A percentile compares a stretch with the other conserved stretches of the same genome.
phyloP scores from a whole-genome alignment of 1,140 invertebrate genomes.

The Ruditapes philippinarum region DNA sequence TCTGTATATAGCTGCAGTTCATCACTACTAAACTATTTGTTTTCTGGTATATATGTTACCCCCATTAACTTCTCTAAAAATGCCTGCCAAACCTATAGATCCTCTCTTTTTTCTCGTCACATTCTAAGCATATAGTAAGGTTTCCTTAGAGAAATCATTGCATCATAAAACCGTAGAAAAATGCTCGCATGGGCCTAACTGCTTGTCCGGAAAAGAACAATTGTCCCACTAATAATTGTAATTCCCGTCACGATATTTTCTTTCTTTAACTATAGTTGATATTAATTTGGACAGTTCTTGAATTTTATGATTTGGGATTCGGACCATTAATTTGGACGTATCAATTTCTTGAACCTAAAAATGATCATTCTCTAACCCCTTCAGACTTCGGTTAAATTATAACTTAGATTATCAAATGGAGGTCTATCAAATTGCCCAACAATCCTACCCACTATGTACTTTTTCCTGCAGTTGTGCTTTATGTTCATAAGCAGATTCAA shows the following conservation, averaged over 20 bases:
- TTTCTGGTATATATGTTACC: background rate
- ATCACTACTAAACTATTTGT: too few relatives aligned
- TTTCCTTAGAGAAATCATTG: too few relatives aligned
- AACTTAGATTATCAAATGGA: too few relatives aligned
- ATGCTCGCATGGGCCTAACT: background rate
- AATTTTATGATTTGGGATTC: slow-evolving; percentile 27
- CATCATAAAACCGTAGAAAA: background rate
- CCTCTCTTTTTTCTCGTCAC: background rate
- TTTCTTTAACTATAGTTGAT: background rate
- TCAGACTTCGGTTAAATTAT: too few relatives aligned
- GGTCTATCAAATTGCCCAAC: too few relatives aligned
- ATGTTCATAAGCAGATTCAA: too few relatives aligned
- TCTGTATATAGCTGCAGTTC: background rate
- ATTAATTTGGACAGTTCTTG: background rate
- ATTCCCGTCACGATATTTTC: background rate
- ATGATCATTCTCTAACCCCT: too few relatives aligned
- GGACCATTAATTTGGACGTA: too few relatives aligned
- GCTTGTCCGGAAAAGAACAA: background rate
- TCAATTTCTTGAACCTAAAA: too few relatives aligned
- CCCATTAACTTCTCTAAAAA: too few relatives aligned
- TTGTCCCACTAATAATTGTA: slow-evolving; percentile 3
- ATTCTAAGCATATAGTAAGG: background rate
- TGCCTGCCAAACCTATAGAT: background rate
- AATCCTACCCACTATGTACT: too few relatives aligned
- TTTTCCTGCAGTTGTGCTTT: too few relatives aligned